Evolutionary conservation across 2,797 vertebrate genomes (phyloP), one percentile per base, ranked within the genome.

Genomic region (Micrastur ruficollis): DNA sequence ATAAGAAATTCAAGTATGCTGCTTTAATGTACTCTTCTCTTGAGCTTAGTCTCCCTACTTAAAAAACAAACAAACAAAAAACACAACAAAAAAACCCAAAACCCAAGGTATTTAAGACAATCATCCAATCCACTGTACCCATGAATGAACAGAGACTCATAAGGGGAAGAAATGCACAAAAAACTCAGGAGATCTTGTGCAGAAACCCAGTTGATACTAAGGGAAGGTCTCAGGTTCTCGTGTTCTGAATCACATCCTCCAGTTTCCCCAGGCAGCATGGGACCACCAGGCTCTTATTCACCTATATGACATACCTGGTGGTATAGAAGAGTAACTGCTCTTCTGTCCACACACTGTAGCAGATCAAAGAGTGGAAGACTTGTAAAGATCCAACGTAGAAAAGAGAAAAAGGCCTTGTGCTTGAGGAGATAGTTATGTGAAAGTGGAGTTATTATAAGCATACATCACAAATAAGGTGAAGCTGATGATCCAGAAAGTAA

Each of bases 11-110:
- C 13, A 75, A 86, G 31, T 23, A 34, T 31, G 22, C 21, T 80
- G 29, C 59, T 94, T 75, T 76, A 71, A 75, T 6, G 21, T n/a
- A 63, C 32, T 67, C 14, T 25, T 65, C 74, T 80, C 63, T 80
- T 0, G 0, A 58, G 49, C 29, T 88, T 42, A 55, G 26, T 44
- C 29, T 17, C 8, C 8, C 14, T 44, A 21, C 25, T 6, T 6
- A 8, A 66, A 49, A 42, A 44, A 38, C 36, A 19, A 7, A 34
- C 5, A 53, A 42, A 47, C 22, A 22, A 31, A 34, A 22, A 22
- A 44, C 18, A 19, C 6, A n/a, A n/a, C 40, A 14, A 13, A 16
- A 44, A 44, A 42, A 42, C 42, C 42, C 16, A 42, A 44, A 44
- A 42, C 40, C 40, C 40, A 40, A 5, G 15, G 9, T 9, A n/a